phyloP scores from a whole-genome alignment of 2,113 vertebrate genomes.

The Lophotis ruficrista region DNA sequence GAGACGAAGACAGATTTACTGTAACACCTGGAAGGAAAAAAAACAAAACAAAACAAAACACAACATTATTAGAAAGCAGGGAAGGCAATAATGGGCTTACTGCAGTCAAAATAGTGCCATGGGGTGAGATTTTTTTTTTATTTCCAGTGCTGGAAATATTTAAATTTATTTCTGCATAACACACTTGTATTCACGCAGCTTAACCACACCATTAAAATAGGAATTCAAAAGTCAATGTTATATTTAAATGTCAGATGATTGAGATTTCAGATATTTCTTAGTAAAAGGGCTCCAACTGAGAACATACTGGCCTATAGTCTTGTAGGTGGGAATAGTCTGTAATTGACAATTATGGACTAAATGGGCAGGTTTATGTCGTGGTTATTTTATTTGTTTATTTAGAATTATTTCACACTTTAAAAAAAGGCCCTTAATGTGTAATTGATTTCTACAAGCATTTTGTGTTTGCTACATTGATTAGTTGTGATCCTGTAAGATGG shows the following conservation, averaged over 20 bases:
- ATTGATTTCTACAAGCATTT: not conserved
- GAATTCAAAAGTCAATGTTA: conserved; percentile 14
- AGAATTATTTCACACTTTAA: not conserved
- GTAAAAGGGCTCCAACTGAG: not conserved
- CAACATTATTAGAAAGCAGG: not conserved
- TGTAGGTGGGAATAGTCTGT: not conserved
- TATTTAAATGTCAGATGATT: not conserved
- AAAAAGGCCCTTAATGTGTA: not conserved
- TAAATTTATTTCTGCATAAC: not conserved
- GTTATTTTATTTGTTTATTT: not conserved
- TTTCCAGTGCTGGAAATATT: not conserved
- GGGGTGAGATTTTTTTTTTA: not conserved
- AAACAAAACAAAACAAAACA: not conserved
- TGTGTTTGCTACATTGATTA: not conserved
- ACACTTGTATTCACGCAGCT: not conserved
- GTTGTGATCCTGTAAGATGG: not conserved
- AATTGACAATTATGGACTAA: not conserved
- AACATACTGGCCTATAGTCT: not conserved
- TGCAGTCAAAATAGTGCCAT: not conserved
- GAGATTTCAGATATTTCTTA: not conserved
- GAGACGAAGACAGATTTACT: not conserved
- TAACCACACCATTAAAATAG: not conserved
- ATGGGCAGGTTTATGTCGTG: not conserved
- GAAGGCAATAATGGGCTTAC: not conserved
- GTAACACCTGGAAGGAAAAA: not conserved